Evolutionary conservation across 2,888 invertebrate genomes (phyloP).

Genomic region (Sturmia bella): DNA sequence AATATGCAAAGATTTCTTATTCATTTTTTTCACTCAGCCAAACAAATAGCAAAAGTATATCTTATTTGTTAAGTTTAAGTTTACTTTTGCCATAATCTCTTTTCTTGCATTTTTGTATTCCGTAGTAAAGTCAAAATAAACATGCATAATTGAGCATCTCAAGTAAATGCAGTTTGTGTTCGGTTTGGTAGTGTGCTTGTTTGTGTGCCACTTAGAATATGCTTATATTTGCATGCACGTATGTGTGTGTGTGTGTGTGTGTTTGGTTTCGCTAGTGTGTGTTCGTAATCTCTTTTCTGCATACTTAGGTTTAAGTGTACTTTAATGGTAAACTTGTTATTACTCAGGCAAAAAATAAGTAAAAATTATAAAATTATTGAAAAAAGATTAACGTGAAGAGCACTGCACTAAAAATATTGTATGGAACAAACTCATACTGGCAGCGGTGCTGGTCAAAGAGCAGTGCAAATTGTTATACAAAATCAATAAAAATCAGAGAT

Average conservation of each 20-base stretch:
- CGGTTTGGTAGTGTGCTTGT: background rate
- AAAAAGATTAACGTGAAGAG: slow-evolving; percentile 12
- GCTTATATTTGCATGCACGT: background rate
- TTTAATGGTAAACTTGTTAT: slow-evolving; percentile 52
- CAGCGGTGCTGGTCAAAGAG: too few relatives aligned
- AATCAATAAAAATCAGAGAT: too few relatives aligned
- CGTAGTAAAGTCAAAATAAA: slow-evolving; percentile 75
- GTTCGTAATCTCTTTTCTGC: slow-evolving; percentile 72
- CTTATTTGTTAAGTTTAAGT: slow-evolving; percentile 9
- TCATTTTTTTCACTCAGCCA: too few relatives aligned
- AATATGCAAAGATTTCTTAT: too few relatives aligned
- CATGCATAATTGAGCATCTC: slow-evolving; percentile 79
- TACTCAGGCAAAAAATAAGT: slow-evolving; percentile 57
- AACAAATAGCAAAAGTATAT: too few relatives aligned
- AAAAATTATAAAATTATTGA: slow-evolving; percentile 5
- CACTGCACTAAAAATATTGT: slow-evolving; percentile 10
- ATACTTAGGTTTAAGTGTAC: slow-evolving; percentile 78
- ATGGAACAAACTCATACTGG: slow-evolving; percentile 16
- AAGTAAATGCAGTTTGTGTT: slow-evolving; percentile 73
- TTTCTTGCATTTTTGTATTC: slow-evolving; percentile 4
- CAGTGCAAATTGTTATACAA: too few relatives aligned
- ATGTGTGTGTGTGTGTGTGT: background rate
- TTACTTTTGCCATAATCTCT: background rate
- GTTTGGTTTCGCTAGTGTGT: background rate
- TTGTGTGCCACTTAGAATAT: too few relatives aligned